Evolutionary conservation across 2,113 vertebrate genomes (phyloP).

Genomic region (Chloropsis cyanopogon): DNA sequence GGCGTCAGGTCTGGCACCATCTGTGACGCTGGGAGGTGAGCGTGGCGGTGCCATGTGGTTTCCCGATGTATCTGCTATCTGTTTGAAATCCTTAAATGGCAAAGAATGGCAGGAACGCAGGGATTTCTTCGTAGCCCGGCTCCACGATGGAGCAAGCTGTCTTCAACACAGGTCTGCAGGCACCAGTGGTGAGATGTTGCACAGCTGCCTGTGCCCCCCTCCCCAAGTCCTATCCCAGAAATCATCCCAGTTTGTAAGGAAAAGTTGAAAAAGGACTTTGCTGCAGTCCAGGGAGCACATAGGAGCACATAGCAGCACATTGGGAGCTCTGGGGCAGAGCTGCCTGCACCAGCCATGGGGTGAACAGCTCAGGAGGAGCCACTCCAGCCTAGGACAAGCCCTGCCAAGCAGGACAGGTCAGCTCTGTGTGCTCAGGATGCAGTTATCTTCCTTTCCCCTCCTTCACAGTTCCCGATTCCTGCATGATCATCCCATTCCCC

Average conservation of each 20-base stretch:
- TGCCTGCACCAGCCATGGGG: background rate
- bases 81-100: background rate
- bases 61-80: background rate
- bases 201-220: fast-evolving
- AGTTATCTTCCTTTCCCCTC: background rate
- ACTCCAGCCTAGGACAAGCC: background rate
- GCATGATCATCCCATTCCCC: fast-evolving
- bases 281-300: background rate
- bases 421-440: background rate
- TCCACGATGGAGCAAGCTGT: background rate
- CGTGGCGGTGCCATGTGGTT: fast-evolving
- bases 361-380: background rate
- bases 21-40: background rate
- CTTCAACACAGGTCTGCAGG: background rate
- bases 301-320: background rate
- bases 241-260: background rate
- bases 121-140: background rate
- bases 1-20: background rate
- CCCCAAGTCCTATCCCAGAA: background rate
- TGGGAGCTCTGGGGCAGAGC: background rate
- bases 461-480: background rate
- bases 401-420: background rate
- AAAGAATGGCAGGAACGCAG: background rate
- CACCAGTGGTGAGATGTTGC: background rate
- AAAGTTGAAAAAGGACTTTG: background rate